These are phyloP conservation scores for Aphelocoma californica DNA, from an alignment of 2,797 vertebrate genomes.

Conservation along the genomic window DNA sequence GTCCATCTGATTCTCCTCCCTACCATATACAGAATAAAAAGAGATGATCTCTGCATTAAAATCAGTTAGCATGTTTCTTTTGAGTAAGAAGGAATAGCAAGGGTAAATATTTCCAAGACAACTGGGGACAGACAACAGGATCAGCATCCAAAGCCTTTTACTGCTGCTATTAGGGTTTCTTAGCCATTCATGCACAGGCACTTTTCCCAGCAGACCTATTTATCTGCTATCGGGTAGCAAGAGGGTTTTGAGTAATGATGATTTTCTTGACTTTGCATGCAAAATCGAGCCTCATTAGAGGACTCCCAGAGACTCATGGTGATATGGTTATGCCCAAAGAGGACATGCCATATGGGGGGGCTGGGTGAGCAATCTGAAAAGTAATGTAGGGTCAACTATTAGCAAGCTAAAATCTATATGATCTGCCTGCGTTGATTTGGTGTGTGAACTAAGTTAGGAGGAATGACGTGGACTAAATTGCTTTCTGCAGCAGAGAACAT, in stretches of 20 bases:
- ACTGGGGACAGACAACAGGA: neutral
- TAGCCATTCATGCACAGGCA: neutral
- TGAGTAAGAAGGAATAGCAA: neutral
- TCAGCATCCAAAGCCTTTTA: neutral
- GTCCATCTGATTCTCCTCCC: neutral
- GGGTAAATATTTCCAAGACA: constrained; percentile 1
- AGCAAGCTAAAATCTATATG: neutral
- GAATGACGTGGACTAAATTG: neutral
- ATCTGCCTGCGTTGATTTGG: neutral
- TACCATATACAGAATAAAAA: neutral
- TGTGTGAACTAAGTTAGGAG: neutral
- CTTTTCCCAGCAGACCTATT: constrained; percentile 34
- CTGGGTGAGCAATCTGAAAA: neutral
- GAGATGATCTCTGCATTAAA: neutral
- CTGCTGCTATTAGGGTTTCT: neutral
- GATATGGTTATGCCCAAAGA: neutral
- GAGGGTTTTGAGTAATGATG: neutral
- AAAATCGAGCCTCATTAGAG: neutral
- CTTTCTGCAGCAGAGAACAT: neutral
- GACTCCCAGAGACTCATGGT: neutral
- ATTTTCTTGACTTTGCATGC: neutral
- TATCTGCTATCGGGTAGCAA: neutral
- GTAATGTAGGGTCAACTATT: neutral
- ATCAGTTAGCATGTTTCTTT: neutral
- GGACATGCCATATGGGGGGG: neutral